These are phyloP conservation scores for Sylvilagus bachmani DNA, from an alignment of 2,113 vertebrate genomes.

Conservation along the genomic window DNA sequence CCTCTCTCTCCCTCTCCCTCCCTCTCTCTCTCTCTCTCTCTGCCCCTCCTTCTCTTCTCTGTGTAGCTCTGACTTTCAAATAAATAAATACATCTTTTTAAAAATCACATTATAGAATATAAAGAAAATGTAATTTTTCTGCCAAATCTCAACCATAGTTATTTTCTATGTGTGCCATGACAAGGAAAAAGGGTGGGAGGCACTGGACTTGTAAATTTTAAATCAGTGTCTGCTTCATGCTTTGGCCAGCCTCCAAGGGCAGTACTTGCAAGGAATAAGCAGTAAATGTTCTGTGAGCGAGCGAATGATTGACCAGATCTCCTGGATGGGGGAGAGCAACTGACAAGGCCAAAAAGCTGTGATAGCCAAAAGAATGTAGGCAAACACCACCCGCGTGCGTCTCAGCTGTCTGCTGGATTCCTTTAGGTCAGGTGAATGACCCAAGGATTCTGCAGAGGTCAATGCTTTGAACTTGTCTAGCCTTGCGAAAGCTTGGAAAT, in stretches of 20 bases:
- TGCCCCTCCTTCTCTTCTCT: too few species aligned
- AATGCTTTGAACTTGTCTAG: neutral
- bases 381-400: fast-evolving
- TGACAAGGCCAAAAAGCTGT: neutral
- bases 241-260: neutral
- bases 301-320: neutral
- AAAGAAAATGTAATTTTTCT: neutral
- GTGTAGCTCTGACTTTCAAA: too few species aligned
- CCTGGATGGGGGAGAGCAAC: neutral
- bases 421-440: neutral
- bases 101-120: neutral
- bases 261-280: neutral
- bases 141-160: neutral
- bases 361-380: neutral
- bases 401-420: neutral
- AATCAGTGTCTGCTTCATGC: neutral
- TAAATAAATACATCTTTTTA: too few species aligned
- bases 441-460: neutral
- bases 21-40: too few species aligned
- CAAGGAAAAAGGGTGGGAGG: neutral
- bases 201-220: neutral
- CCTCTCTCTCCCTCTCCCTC: too few species aligned
- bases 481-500: neutral
- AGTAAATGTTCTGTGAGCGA: neutral
- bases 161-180: too few species aligned